These are phyloP conservation scores for Antitype chi DNA, from an alignment of 2,888 invertebrate genomes.

Conservation along the genomic window DNA sequence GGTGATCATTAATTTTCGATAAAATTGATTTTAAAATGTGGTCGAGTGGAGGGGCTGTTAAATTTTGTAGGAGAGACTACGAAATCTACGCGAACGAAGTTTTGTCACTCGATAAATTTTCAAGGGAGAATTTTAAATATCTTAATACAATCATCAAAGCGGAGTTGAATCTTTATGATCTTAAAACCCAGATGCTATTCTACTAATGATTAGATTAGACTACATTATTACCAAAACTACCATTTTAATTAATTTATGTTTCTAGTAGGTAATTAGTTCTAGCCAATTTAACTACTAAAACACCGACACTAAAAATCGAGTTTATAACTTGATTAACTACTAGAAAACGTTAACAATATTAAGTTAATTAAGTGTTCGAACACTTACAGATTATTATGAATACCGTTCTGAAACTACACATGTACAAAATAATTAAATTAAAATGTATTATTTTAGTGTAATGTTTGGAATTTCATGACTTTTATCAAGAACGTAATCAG, in stretches of 20 bases:
- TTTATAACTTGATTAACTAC: slow-evolving; percentile 11
- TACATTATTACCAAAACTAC: not conserved
- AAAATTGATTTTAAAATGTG: no score
- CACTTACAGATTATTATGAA: not conserved
- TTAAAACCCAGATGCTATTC: not conserved
- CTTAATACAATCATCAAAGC: not conserved
- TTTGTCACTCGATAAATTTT: no score
- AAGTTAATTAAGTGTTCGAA: slow-evolving; percentile 14
- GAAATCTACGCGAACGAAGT: no score
- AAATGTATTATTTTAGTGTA: not conserved
- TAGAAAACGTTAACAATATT: slow-evolving; percentile 31
- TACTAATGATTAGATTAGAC: not conserved
- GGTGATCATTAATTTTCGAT: no score
- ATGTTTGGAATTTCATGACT: slow-evolving; percentile 31
- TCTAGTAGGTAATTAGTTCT: slow-evolving; percentile 18
- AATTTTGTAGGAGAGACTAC: no score
- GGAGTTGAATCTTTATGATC: not conserved
- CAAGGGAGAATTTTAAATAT: not conserved
- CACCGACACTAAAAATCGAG: slow-evolving; percentile 18
- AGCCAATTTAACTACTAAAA: slow-evolving; percentile 15
- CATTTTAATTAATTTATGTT: not conserved
- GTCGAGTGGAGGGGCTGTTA: no score
- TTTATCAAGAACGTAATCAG: slow-evolving; percentile 40
- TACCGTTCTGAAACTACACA: slow-evolving; percentile 27
- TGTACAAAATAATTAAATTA: slow-evolving; percentile 36